phyloP scores from a whole-genome alignment of 1,140 invertebrate genomes.

The Colletes gigas region DNA sequence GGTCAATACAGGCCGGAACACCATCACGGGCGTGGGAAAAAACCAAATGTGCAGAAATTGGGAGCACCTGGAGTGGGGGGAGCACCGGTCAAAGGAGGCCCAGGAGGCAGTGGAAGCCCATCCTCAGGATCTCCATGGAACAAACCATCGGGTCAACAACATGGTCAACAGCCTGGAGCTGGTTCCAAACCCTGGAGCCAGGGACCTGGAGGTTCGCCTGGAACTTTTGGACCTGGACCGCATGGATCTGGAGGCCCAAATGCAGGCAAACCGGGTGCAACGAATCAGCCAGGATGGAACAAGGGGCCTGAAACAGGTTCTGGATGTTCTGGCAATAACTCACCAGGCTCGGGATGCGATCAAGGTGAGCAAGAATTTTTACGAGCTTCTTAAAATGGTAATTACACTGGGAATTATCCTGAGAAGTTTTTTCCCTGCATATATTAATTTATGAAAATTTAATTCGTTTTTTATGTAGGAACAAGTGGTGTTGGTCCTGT shows the following conservation, averaged over 20 bases:
- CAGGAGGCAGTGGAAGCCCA: no score
- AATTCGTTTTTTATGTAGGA: neutral
- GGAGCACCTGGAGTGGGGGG: neutral
- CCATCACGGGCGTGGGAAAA: neutral
- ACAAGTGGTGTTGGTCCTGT: constrained; percentile 5
- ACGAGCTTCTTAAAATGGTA: neutral
- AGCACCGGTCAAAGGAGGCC: no score
- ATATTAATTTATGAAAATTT: no score
- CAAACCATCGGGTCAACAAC: no score
- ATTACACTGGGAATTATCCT: neutral
- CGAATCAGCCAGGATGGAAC: constrained; percentile 1
- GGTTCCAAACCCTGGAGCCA: no score
- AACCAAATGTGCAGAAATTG: constrained; percentile 29
- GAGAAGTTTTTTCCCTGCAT: neutral
- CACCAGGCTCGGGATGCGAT: constrained; percentile 9
- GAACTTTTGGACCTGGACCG: neutral
- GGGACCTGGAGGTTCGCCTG: no score
- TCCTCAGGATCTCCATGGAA: no score
- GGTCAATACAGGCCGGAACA: constrained; percentile 48
- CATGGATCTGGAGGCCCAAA: constrained; percentile 1
- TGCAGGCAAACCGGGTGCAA: neutral
- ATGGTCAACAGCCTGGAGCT: no score
- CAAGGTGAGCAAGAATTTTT: constrained; percentile 35
- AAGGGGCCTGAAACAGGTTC: constrained; percentile 12
- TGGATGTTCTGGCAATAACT: constrained; percentile 7